These are phyloP conservation scores for Rhombomys opimus DNA, from an alignment of 2,113 vertebrate genomes.

Conservation along the genomic window DNA sequence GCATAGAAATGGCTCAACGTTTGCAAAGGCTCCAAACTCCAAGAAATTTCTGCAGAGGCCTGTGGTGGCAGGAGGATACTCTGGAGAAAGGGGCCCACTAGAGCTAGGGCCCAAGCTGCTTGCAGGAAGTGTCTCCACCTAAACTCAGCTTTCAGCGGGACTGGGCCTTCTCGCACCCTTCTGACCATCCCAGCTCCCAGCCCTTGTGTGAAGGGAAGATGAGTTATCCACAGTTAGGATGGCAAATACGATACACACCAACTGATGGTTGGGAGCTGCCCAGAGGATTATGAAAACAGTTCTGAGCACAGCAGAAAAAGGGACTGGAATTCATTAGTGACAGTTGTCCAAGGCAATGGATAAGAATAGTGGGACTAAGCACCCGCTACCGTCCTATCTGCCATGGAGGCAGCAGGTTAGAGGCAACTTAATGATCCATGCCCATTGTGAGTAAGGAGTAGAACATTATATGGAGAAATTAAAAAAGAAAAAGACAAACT, in stretches of 20 bases:
- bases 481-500: neutral
- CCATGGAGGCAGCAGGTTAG: neutral
- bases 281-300: neutral
- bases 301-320: neutral
- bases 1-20: neutral
- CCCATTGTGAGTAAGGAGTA: neutral
- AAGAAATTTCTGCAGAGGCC: neutral
- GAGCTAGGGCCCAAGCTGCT: neutral
- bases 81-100: neutral
- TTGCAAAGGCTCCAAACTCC: neutral
- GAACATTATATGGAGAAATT: neutral
- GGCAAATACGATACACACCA: slow-evolving; percentile 55
- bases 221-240: slow-evolving; percentile 48
- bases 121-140: neutral
- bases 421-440: neutral
- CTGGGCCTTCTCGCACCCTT: neutral
- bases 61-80: neutral
- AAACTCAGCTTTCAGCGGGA: neutral
- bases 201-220: neutral
- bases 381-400: neutral
- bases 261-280: neutral
- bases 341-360: neutral
- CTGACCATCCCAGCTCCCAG: neutral
- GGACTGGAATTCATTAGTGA: slow-evolving; percentile 10
- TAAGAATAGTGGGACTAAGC: neutral